Evolutionary conservation across 1,140 invertebrate species (phyloP).

Genomic region (Calosoma granatense): DNA sequence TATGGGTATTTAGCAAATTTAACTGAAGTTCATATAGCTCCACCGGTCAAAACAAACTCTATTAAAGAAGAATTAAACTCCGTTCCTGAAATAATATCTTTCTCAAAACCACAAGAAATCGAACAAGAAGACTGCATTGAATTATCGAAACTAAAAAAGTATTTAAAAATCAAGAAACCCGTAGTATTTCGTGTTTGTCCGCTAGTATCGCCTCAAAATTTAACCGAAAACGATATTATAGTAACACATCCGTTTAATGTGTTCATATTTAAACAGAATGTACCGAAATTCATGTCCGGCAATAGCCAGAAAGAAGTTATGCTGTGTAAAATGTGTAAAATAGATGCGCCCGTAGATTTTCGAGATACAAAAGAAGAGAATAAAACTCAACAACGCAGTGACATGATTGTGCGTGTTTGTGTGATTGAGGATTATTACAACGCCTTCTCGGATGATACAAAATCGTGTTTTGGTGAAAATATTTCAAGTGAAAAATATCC

Average conservation of each 20-base stretch:
- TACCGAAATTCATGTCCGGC: neutral
- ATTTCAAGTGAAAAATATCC: constrained; percentile 5
- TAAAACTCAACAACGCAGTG: neutral
- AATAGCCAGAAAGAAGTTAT: neutral
- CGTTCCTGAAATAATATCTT: neutral
- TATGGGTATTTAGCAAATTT: constrained; percentile 27
- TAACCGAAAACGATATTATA: neutral
- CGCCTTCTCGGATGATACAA: neutral
- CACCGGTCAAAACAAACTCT: constrained; percentile 11
- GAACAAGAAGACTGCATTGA: neutral
- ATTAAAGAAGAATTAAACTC: neutral
- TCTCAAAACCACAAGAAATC: constrained; percentile 2
- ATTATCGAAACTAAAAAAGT: neutral
- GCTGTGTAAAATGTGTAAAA: constrained; percentile 1
- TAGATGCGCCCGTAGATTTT: neutral
- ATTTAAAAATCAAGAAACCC: neutral
- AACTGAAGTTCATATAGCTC: constrained; percentile 29
- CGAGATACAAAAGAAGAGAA: neutral
- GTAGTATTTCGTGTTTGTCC: neutral
- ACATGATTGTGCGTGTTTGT: constrained; percentile 11
- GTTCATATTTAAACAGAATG: constrained; percentile 17
- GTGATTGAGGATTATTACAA: constrained; percentile 5
- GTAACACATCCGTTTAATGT: constrained; percentile 18
- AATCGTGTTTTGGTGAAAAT: constrained; percentile 8
- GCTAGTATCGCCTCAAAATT: neutral